These are phyloP conservation scores for Cyanoderma ruficeps DNA, from an alignment of 2,113 vertebrate species.

Conservation along the genomic window DNA sequence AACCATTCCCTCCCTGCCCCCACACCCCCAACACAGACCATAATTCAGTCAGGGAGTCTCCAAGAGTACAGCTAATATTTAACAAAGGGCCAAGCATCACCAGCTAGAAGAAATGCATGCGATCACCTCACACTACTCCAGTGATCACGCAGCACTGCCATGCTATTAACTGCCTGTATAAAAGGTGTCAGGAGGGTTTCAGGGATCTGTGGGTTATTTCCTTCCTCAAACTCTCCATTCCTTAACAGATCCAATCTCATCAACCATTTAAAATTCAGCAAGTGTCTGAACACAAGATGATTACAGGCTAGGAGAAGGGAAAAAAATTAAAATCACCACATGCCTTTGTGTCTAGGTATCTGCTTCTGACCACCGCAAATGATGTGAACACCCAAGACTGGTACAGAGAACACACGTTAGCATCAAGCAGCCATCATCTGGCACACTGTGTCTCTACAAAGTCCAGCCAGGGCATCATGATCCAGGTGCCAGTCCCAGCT, in stretches of 20 bases:
- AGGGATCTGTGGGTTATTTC: background rate
- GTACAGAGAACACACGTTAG: background rate
- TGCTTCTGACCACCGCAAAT: background rate
- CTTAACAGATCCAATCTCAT: background rate
- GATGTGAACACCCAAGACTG: background rate
- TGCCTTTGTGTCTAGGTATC: background rate
- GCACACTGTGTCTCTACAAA: accelerated
- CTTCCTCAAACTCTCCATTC: background rate
- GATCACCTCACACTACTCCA: background rate
- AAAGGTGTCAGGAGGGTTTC: background rate
- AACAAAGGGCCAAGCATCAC: slow-evolving; percentile 45
- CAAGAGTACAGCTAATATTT: slow-evolving; percentile 51
- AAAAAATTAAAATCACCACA: background rate
- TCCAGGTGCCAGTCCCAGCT: accelerated
- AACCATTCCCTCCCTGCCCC: background rate
- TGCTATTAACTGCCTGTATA: background rate
- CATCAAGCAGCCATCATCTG: background rate
- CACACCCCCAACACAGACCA: background rate
- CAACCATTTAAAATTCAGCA: background rate
- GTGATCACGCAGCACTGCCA: background rate
- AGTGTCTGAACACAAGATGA: background rate
- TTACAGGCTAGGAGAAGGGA: background rate
- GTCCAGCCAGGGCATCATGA: background rate
- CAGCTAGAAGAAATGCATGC: background rate
- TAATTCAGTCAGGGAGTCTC: slow-evolving; percentile 21